Conservation (phyloP, 2,888 invertebrate species). For the Dryocosmus kuriphilus region DNA sequence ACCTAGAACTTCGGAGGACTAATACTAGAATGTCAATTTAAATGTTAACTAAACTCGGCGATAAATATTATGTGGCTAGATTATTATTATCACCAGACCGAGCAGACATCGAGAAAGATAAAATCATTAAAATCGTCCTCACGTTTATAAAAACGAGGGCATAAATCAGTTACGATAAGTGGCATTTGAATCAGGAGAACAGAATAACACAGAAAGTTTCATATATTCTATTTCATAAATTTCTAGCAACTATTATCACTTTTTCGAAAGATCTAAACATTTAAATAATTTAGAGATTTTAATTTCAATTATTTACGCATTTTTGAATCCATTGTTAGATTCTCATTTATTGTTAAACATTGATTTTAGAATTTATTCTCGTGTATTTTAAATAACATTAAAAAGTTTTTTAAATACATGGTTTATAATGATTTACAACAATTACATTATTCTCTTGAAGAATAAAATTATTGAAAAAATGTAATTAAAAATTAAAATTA, state of each 20-base stretch:
- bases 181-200: conserved; percentile 41
- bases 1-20: conserved; percentile 48
- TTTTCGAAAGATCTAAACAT: not conserved
- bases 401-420: too few species aligned
- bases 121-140: not conserved
- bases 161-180: conserved; percentile 31
- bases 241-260: not conserved
- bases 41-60: not conserved
- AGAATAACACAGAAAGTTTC: conserved; percentile 9
- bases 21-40: not conserved
- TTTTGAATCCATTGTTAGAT: too few species aligned
- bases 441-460: too few species aligned
- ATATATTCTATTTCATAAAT: not conserved
- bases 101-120: too few species aligned
- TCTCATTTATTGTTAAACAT: too few species aligned
- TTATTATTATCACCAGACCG: not conserved
- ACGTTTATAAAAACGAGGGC: conserved; percentile 36
- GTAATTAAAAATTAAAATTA: too few species aligned
- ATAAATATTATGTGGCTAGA: not conserved
- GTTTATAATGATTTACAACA: too few species aligned
- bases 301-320: not conserved
- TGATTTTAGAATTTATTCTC: too few species aligned
- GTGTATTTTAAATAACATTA: too few species aligned
- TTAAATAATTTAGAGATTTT: not conserved
- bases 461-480: too few species aligned